A percentile compares a stretch with the other conserved stretches of the same genome.
These are phyloP conservation scores for Girardinichthys multiradiatus DNA, from an alignment of 2,113 vertebrate species.

Conservation along the genomic window DNA sequence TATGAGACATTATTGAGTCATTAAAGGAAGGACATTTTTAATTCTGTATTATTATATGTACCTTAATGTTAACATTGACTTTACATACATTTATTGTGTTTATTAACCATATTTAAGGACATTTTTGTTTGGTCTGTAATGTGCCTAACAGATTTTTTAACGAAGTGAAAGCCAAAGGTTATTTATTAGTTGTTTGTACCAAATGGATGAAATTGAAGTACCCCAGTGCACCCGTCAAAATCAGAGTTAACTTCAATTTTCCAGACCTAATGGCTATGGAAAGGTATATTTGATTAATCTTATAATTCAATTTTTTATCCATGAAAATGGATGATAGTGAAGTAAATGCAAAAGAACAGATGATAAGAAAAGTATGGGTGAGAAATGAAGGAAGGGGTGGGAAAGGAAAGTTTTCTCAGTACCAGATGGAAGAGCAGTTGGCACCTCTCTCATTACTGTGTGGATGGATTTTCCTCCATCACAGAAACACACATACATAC, in stretches of 20 bases:
- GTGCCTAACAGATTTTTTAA: not conserved
- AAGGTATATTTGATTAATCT: slow-evolving; percentile 41
- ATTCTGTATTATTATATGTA: not conserved
- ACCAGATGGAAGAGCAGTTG: slow-evolving; percentile 80
- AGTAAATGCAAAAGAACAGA: slow-evolving; percentile 66
- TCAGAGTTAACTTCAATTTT: slow-evolving; percentile 52
- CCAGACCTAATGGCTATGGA: slow-evolving; percentile 45
- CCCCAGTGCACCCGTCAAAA: slow-evolving; percentile 41
- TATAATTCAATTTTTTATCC: slow-evolving; percentile 67
- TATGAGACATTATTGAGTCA: slow-evolving; percentile 11
- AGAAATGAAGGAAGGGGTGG: slow-evolving; percentile 44
- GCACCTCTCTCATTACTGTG: slow-evolving; percentile 73
- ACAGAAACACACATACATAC: slow-evolving; percentile 35
- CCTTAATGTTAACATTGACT: slow-evolving; percentile 3
- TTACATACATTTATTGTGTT: not conserved
- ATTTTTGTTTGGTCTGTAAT: slow-evolving; percentile 10
- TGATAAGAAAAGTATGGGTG: slow-evolving; percentile 60
- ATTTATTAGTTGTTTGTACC: slow-evolving; percentile 40
- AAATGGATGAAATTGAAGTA: slow-evolving; percentile 44
- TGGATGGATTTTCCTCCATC: slow-evolving; percentile 66
- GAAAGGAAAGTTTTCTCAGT: slow-evolving; percentile 67
- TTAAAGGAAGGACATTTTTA: slow-evolving; percentile 4
- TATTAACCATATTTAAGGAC: not conserved
- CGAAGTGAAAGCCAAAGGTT: slow-evolving; percentile 24
- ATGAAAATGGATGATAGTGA: slow-evolving; percentile 65